Base-by-base conservation (phyloP, 1,140 invertebrate species). In the Drosophila tani region DNA sequence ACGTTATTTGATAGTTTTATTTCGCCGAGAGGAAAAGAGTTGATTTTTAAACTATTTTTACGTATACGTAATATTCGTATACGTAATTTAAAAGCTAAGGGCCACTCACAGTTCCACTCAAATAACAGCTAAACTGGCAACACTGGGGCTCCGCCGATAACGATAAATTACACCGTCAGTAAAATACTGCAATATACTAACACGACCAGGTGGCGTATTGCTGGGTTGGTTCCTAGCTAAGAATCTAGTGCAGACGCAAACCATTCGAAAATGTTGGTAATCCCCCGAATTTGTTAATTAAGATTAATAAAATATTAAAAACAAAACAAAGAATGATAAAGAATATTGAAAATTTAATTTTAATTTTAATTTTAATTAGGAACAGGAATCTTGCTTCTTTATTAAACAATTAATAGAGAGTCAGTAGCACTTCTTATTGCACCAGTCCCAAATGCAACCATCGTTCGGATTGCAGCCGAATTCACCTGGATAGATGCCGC, bases 401-500 rank as follows among this genome's bases (percentile, higher is more conserved):
- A 21, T 40, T 40, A 1, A 21, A 11, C 35, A n/a, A 11, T 51
- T 24, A n/a, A 49, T 8, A 6, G 35, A 6, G 35, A 38, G 3
- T 47, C 15, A 83, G 6, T 70, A 41, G 38, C 71, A 81, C 24
- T 68, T 84, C 40, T 76, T 53, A n/a, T 7, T 60, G 27, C 90
- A 91, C 90, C 90, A 91, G 14, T 74, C 64, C 82, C 82, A 86
- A 19, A 91, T 59, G 51, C 90, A 91, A 2, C 90, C 84, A 64
- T 91, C 69, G 4, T 19, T 32, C 19, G 35, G 19, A 17, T 53
- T 86, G 49, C 90, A 91, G 0, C 90, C 90, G 35, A 79, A 79
- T 5, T 79, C 70, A 2, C 85, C 82, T 0, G 90, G 75, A 63
- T 91, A 90, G 3, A 81, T 29, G 1, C 19, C 40, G 60, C 90